Evolutionary conservation across 2,113 vertebrate genomes (phyloP).

Genomic region (Meleagris gallopavo): DNA sequence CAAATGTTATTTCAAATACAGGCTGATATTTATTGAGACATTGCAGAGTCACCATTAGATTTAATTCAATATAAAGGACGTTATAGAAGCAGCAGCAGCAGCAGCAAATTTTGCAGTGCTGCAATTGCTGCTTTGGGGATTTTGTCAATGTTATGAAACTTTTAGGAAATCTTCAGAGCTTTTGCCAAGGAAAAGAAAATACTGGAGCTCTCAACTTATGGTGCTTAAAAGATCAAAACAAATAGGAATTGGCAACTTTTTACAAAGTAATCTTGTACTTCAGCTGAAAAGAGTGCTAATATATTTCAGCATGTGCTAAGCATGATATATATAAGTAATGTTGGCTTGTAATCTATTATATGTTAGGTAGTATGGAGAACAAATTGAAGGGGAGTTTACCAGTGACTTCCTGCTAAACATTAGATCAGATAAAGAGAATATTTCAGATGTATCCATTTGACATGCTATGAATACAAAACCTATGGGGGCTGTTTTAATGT

Average conservation of each 20-base stretch:
- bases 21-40: constrained; percentile 36
- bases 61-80: constrained; percentile 1
- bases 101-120: background rate
- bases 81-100: background rate
- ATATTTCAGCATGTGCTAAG: background rate
- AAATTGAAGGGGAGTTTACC: background rate
- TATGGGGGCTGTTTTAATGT: background rate
- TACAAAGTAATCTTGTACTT: background rate
- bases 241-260: background rate
- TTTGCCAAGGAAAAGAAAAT: background rate
- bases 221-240: background rate
- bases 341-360: background rate
- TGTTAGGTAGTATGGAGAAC: background rate
- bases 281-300: background rate
- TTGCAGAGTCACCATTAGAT: constrained; percentile 13
- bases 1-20: constrained; percentile 39
- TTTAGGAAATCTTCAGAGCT: background rate
- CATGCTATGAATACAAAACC: background rate
- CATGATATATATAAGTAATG: background rate
- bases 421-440: background rate
- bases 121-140: constrained; percentile 1
- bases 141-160: background rate
- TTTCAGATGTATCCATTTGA: background rate
- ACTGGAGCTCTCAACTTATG: background rate
- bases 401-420: background rate